Evolutionary conservation across 2,888 invertebrate genomes (phyloP).

Genomic region (Prostheceraeus crozeri): DNA sequence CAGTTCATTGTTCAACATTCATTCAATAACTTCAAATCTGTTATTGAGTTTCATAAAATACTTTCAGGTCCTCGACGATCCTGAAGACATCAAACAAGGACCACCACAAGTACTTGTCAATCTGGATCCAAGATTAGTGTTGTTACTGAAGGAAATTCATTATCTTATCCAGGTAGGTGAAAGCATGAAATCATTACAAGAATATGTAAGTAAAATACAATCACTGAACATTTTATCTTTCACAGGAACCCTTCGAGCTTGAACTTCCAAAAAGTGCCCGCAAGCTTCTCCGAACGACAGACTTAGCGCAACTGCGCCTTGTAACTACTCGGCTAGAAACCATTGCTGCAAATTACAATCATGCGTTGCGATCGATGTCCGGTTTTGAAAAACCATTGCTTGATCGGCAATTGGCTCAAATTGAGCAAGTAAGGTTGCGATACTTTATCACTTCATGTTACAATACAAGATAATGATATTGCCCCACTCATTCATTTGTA

Average conservation of each 20-base stretch:
- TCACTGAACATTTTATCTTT: background rate
- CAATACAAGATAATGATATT: no score
- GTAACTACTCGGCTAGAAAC: conserved; percentile 53
- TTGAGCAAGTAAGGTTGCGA: conserved; percentile 49
- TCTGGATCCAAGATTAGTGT: conserved; percentile 53
- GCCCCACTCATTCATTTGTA: no score
- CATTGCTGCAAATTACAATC: conserved; percentile 55
- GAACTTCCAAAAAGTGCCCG: conserved; percentile 47
- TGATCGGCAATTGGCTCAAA: conserved; percentile 52
- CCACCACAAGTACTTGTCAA: conserved; percentile 54
- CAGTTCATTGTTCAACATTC: no score
- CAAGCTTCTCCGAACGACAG: conserved; percentile 50
- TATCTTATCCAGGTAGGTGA: conserved; percentile 45
- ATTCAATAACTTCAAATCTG: no score
- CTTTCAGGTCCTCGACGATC: conserved; percentile 49
- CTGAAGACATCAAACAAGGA: conserved; percentile 51
- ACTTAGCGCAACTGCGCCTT: conserved; percentile 48
- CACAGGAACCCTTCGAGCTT: conserved; percentile 49
- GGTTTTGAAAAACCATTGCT: conserved; percentile 54
- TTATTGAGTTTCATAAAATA: no score
- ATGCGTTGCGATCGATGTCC: conserved; percentile 52
- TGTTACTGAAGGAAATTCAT: conserved; percentile 52
- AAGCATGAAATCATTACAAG: background rate
- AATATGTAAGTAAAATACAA: background rate
- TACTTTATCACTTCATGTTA: background rate